Percentiles rank a stretch among this genome's conserved stretches.
phyloP scores from a whole-genome alignment of 2,888 invertebrate species.

The Leptinotarsa juncta region DNA sequence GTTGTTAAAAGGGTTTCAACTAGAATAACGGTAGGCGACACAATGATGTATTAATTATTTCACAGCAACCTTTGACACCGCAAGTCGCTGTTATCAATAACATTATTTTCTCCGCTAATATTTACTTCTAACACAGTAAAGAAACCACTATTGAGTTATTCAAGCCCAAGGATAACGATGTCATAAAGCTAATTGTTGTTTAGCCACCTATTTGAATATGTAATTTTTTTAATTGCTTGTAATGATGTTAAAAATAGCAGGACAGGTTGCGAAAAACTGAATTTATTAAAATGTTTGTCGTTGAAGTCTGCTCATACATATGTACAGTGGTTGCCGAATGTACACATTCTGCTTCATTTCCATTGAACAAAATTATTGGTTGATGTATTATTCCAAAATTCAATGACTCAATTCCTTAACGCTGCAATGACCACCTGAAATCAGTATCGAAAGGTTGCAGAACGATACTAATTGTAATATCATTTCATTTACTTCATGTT shows the following conservation, averaged over 20 bases:
- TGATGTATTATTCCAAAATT: too few species aligned
- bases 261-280: slow-evolving; percentile 1
- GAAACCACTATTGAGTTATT: slow-evolving; percentile 15
- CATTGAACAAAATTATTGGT: too few species aligned
- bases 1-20: neutral
- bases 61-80: slow-evolving; percentile 22
- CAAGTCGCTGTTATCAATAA: slow-evolving; percentile 21
- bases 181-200: slow-evolving; percentile 22
- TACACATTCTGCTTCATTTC: neutral
- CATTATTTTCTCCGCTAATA: neutral
- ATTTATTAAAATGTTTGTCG: slow-evolving; percentile 3
- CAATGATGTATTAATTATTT: slow-evolving; percentile 15
- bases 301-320: neutral
- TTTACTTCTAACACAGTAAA: slow-evolving; percentile 18
- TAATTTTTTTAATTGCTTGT: slow-evolving; percentile 17
- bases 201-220: slow-evolving; percentile 4
- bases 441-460: too few species aligned
- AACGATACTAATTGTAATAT: neutral
- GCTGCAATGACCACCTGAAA: too few species aligned
- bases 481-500: slow-evolving; percentile 7
- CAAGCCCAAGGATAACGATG: slow-evolving; percentile 22
- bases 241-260: slow-evolving; percentile 15
- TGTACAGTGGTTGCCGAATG: too few species aligned
- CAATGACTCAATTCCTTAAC: too few species aligned
- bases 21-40: neutral